A percentile compares a stretch with the other conserved stretches of the same genome.
These are phyloP conservation scores for Dascyllus trimaculatus DNA, from an alignment of 2,113 vertebrate genomes.

Conservation along the genomic window DNA sequence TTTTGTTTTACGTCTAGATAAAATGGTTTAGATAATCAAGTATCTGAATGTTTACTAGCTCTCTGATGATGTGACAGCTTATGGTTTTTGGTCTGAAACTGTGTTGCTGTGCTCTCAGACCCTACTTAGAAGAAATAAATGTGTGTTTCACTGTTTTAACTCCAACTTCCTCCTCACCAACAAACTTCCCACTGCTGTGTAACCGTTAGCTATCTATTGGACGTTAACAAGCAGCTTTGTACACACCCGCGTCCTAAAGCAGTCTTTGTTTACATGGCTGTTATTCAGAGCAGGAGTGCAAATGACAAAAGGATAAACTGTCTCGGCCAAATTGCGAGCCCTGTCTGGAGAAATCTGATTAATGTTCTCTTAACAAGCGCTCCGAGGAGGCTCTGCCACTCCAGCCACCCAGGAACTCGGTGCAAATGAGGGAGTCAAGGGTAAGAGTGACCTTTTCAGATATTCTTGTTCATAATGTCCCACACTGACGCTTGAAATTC, in stretches of 20 bases:
- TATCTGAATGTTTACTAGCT: too few species aligned
- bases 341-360: slow-evolving; percentile 51
- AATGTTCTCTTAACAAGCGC: slow-evolving; percentile 53
- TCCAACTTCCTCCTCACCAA: too few species aligned
- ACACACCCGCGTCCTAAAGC: not conserved
- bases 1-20: too few species aligned
- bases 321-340: slow-evolving; percentile 37
- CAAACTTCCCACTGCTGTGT: not conserved
- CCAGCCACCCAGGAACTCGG: slow-evolving; percentile 18
- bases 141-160: not conserved
- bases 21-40: too few species aligned
- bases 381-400: slow-evolving; percentile 32
- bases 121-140: too few species aligned
- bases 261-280: slow-evolving; percentile 1
- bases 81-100: too few species aligned
- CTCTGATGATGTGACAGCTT: too few species aligned
- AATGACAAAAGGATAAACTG: slow-evolving; percentile 20
- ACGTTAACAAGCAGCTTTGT: slow-evolving; percentile 8
- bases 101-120: too few species aligned
- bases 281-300: slow-evolving; percentile 12
- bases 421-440: slow-evolving; percentile 52
- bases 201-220: not conserved
- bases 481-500: not conserved
- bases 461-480: slow-evolving; percentile 27
- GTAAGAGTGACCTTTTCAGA: slow-evolving; percentile 61